Percentiles rank a stretch among this genome's conserved stretches.
Conservation (phyloP, 2,797 vertebrate genomes). For the Eupleurogrammus muticus region DNA sequence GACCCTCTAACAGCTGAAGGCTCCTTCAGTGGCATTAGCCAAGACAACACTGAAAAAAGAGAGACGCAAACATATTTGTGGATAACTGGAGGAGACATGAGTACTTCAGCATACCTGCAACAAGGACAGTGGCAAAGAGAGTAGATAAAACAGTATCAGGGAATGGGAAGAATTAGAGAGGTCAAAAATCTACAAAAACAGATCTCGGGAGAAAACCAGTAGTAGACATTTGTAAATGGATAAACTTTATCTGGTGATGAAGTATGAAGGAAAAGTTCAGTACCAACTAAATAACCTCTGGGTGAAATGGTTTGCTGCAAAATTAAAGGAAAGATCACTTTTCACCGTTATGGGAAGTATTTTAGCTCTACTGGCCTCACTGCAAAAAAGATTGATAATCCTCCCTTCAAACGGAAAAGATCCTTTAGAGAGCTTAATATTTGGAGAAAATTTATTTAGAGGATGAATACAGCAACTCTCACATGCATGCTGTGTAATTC, state of each 20-base stretch:
- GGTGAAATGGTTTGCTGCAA: neutral
- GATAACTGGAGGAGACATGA: slow-evolving; percentile 23
- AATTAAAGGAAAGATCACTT: neutral
- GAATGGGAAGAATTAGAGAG: neutral
- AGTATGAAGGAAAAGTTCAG: too few relatives aligned
- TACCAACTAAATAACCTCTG: too few relatives aligned
- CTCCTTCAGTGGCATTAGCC: too few relatives aligned
- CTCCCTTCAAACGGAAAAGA: neutral
- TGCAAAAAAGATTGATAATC: neutral
- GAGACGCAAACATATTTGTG: slow-evolving; percentile 21
- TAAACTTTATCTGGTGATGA: too few relatives aligned
- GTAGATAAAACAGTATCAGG: slow-evolving; percentile 7
- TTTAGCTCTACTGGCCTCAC: neutral
- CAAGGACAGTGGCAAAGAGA: slow-evolving; percentile 5
- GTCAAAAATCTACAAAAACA: too few relatives aligned
- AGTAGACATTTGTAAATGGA: too few relatives aligned
- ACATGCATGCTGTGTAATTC: too few relatives aligned
- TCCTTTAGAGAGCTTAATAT: neutral
- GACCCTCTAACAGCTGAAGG: too few relatives aligned
- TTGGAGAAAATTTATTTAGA: slow-evolving; percentile 19
- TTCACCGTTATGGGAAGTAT: too few relatives aligned
- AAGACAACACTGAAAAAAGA: slow-evolving; percentile 10
- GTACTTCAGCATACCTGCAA: slow-evolving; percentile 1
- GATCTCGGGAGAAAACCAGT: too few relatives aligned
- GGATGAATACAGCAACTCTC: slow-evolving; percentile 20